These are phyloP conservation scores for Enoplosus armatus DNA, from an alignment of 2,797 vertebrate genomes.

Conservation along the genomic window DNA sequence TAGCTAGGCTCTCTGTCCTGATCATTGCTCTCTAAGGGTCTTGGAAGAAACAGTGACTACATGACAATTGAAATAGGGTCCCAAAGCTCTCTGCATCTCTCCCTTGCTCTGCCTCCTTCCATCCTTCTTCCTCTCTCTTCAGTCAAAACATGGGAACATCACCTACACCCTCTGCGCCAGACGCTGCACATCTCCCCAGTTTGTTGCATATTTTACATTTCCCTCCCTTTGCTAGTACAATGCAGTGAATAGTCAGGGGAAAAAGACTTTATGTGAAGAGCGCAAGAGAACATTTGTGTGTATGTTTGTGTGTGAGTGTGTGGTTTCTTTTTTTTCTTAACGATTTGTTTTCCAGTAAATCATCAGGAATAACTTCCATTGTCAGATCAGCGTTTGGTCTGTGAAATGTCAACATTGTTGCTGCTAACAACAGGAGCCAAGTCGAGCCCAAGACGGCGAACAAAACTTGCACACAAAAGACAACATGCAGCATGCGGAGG, in stretches of 20 bases:
- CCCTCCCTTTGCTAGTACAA: constrained; percentile 76
- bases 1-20: constrained; percentile 65
- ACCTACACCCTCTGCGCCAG: constrained; percentile 73
- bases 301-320: constrained; percentile 2
- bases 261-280: constrained; percentile 73
- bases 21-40: constrained; percentile 78
- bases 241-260: constrained; percentile 76
- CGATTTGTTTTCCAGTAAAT: constrained; percentile 86
- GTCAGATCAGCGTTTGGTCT: constrained; percentile 85
- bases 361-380: constrained; percentile 83
- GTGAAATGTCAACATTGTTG: constrained; percentile 85
- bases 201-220: constrained; percentile 79
- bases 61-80: constrained; percentile 77
- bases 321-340: constrained; percentile 52
- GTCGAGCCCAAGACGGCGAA: constrained; percentile 70
- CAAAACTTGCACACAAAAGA: constrained; percentile 69
- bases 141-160: constrained; percentile 76
- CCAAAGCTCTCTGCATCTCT: constrained; percentile 63
- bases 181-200: constrained; percentile 68
- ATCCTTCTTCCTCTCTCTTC: constrained; percentile 47
- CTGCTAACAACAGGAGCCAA: constrained; percentile 78
- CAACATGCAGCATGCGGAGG: constrained; percentile 53
- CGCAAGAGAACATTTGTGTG: constrained; percentile 45
- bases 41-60: constrained; percentile 74
- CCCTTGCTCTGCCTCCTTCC: constrained; percentile 35